These are phyloP conservation scores for Hydroisotoma schaefferi DNA, from an alignment of 2,888 invertebrate genomes.

Conservation along the genomic window DNA sequence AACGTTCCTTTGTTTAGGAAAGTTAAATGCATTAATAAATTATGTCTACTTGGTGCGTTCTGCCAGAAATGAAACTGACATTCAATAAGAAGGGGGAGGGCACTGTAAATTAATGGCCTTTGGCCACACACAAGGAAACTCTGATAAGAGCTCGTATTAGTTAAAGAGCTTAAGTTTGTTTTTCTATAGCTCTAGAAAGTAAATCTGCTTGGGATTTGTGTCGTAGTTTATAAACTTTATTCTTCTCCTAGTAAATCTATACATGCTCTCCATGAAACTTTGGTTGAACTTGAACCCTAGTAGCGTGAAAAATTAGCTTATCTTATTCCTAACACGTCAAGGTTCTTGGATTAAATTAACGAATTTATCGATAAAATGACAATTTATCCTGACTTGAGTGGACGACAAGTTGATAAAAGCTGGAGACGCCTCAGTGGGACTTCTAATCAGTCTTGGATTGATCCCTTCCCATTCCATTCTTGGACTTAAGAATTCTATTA, in stretches of 20 bases:
- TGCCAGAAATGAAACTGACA: conserved; percentile 1
- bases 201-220: neutral
- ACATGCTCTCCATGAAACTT: too few species aligned
- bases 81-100: conserved; percentile 26
- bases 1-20: neutral
- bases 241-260: too few species aligned
- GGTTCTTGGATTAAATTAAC: conserved; percentile 1
- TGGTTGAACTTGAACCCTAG: too few species aligned
- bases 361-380: conserved; percentile 4
- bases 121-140: conserved; percentile 30
- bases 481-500: too few species aligned
- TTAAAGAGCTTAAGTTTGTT: neutral
- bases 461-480: too few species aligned
- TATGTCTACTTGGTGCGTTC: neutral
- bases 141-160: neutral
- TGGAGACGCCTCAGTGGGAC: too few species aligned
- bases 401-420: too few species aligned
- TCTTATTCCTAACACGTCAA: neutral
- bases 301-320: neutral
- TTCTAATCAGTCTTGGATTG: too few species aligned
- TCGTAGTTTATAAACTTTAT: neutral
- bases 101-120: conserved; percentile 35
- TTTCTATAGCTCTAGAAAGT: neutral
- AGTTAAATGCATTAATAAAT: conserved; percentile 10
- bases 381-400: neutral